Base-by-base conservation (phyloP, 2,797 vertebrate species). In the Rhinella marina region DNA sequence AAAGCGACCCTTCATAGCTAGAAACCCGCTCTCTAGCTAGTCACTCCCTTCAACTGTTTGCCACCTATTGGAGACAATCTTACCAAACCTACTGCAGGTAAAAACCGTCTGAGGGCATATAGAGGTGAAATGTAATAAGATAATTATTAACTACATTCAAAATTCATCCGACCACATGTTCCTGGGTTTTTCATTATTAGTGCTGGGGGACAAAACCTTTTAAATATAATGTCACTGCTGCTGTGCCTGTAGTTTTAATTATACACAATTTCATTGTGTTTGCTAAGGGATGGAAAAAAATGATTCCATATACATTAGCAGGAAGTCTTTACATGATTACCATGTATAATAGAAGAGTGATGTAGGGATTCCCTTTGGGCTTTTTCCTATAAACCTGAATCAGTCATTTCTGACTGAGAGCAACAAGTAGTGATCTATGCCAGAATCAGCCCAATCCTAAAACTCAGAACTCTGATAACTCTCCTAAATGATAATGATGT, bases 401-500 rank as follows among this genome's bases (percentile, higher is more conserved):
- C 2, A 84, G 56, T 75, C 19, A 21, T 16, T 77, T 78, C 54
- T 64, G 32, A 64, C 41, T 48, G 48, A 41, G n/a, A n/a, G 32
- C 27, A 57, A 57, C 16, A 59, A 41, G 32, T 50, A 8, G 27
- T 54, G 86, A 62, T 32, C 54, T 25, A 79, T 57, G 50, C 29
- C 82, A 84, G 77, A 84, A 70, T 54, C 62, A 59, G 29, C n/a
- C 0, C 29, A 72, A 88, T 72, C 79, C 70, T 84, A 70, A 88
- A 56, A 54, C 41, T 21, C 25, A 68, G 27, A 48, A 59, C 27
- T 66, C 52, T 59, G 64, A 41, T 64, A 68, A 79, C 19, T n/a
- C 73, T 78, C 16, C 75, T 83, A 87, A 88, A 48, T 76, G 70
- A 78, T 82, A 88, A 88, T 84, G 72, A 84, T 88, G 50, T 23